These are phyloP conservation scores for Leptonema lineaticorne DNA, from an alignment of 1,140 invertebrate genomes.

Conservation along the genomic window DNA sequence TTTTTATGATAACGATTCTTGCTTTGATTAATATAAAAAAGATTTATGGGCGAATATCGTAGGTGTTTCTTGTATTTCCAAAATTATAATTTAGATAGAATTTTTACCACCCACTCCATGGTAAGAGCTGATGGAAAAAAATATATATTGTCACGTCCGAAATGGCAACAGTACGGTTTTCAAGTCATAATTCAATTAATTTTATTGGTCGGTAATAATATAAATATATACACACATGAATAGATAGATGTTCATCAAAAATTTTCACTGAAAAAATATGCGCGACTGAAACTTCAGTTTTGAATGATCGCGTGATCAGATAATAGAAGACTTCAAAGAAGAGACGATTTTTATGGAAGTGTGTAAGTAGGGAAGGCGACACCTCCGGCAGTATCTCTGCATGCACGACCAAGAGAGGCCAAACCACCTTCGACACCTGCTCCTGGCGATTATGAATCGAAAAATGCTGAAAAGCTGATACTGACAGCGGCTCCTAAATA, in stretches of 20 bases:
- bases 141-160: background rate
- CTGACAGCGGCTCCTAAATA: conserved; percentile 68
- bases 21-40: background rate
- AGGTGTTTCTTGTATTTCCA: conserved; percentile 18
- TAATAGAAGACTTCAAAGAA: background rate
- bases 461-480: conserved; percentile 66
- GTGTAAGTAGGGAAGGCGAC: conserved; percentile 56
- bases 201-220: background rate
- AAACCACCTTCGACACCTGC: conserved; percentile 77
- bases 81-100: background rate
- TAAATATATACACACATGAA: background rate
- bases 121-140: no score
- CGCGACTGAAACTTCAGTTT: conserved; percentile 3
- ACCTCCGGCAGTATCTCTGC: conserved; percentile 70
- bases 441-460: conserved; percentile 79
- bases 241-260: background rate
- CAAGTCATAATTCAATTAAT: background rate
- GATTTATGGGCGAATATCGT: conserved; percentile 5
- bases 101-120: background rate
- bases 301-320: conserved; percentile 8
- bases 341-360: conserved; percentile 20
- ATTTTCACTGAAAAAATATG: background rate
- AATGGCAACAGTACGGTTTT: background rate
- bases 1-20: background rate
- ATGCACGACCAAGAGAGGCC: conserved; percentile 72